These are phyloP conservation scores for Huso huso DNA, from an alignment of 2,797 vertebrate genomes.

Conservation along the genomic window DNA sequence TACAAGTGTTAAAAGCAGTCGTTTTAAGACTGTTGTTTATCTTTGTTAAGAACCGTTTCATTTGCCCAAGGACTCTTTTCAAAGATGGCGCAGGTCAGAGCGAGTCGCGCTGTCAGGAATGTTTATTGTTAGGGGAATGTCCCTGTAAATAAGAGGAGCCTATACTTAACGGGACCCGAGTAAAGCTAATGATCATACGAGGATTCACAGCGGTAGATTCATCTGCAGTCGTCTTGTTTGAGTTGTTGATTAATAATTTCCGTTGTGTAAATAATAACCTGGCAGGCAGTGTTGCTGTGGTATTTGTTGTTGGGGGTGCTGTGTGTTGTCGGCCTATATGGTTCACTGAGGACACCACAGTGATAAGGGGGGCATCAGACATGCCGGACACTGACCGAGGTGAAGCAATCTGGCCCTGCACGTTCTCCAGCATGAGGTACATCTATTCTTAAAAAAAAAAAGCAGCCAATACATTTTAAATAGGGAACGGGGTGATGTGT, in stretches of 20 bases:
- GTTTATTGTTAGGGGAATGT: conserved; percentile 44
- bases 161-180: conserved; percentile 9
- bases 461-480: neutral
- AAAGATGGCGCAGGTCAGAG: conserved; percentile 74
- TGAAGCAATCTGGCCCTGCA: no score
- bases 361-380: conserved; percentile 2
- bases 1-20: no score
- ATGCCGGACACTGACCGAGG: conserved; percentile 3
- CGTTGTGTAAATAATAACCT: conserved; percentile 36
- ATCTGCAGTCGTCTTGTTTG: conserved; percentile 14
- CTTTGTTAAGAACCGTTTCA: conserved; percentile 56
- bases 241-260: conserved; percentile 11
- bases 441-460: neutral
- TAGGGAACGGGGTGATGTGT: no score
- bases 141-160: neutral
- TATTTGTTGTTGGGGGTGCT: neutral
- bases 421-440: neutral
- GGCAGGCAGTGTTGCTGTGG: conserved; percentile 15
- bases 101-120: conserved; percentile 50
- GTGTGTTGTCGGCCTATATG: neutral
- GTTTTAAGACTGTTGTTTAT: conserved; percentile 27
- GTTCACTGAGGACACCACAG: neutral
- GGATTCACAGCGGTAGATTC: neutral
- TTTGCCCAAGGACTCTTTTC: conserved; percentile 45
- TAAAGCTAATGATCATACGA: conserved; percentile 9